Evolutionary conservation across 2,888 invertebrate species (phyloP).

Genomic region (Microctonus brassicae): DNA sequence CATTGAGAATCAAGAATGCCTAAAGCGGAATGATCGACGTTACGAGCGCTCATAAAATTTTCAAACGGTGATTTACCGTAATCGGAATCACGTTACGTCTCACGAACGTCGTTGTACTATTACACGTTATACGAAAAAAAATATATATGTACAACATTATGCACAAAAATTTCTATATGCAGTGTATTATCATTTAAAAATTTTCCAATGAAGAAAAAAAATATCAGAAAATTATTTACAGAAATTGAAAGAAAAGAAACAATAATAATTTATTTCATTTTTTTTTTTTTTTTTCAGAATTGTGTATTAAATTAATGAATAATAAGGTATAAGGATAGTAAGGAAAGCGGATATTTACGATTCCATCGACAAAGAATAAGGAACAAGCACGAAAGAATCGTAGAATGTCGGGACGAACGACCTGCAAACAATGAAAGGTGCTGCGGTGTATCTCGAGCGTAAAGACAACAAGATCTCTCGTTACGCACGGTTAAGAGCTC

Average conservation of each 20-base stretch:
- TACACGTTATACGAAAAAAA: background rate
- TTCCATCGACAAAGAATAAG: conserved; percentile 22
- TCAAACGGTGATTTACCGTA: conserved; percentile 18
- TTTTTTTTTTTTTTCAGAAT: too few relatives aligned
- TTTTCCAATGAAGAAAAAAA: too few relatives aligned
- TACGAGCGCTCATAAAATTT: conserved; percentile 20
- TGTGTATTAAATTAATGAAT: conserved; percentile 4
- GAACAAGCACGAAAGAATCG: background rate
- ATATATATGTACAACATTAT: background rate
- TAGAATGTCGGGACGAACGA: conserved; percentile 30
- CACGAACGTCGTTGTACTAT: background rate
- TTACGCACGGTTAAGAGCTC: conserved; percentile 54
- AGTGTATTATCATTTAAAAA: too few relatives aligned
- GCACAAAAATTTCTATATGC: background rate
- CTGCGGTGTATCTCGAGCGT: conserved; percentile 47
- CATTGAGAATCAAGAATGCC: background rate
- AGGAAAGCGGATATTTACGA: conserved; percentile 37
- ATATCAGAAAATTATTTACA: background rate
- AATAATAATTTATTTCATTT: background rate
- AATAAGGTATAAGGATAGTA: conserved; percentile 18
- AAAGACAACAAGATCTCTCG: conserved; percentile 59
- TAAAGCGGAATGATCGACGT: conserved; percentile 17
- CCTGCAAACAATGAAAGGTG: conserved; percentile 38
- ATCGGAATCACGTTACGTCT: conserved; percentile 6
- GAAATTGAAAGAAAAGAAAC: background rate